A percentile compares a stretch with the other conserved stretches of the same genome.
Conservation (phyloP, 1,140 invertebrate species). For the Olivierus martensii region DNA sequence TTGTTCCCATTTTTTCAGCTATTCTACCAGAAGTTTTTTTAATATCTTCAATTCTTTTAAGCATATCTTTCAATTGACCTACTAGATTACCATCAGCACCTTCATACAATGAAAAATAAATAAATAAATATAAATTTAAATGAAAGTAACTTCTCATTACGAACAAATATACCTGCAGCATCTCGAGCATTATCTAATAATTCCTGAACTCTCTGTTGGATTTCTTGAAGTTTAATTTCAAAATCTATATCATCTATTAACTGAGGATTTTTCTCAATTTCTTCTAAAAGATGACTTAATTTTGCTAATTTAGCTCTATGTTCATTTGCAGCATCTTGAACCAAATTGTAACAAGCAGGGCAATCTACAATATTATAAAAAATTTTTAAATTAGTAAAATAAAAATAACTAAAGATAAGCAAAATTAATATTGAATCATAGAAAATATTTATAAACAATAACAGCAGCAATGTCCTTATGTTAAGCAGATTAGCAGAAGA, state of each 20-base stretch:
- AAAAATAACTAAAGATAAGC: too few species aligned
- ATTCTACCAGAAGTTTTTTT: constrained; percentile 29
- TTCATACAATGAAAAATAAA: constrained; percentile 5
- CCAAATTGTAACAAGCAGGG: constrained; percentile 83
- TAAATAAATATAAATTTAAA: too few species aligned
- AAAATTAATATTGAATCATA: too few species aligned
- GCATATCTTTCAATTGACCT: constrained; percentile 49
- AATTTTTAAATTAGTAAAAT: too few species aligned
- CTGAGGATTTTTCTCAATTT: constrained; percentile 55
- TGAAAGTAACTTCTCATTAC: background rate
- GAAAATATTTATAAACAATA: too few species aligned
- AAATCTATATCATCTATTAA: constrained; percentile 73
- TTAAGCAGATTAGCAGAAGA: too few species aligned
- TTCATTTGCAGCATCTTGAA: constrained; percentile 68
- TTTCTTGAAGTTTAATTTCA: constrained; percentile 52
- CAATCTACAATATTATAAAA: constrained; percentile 43
- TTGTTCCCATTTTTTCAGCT: constrained; percentile 39
- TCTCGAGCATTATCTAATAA: constrained; percentile 52
- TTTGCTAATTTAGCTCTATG: constrained; percentile 61
- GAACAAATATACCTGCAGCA: constrained; percentile 38
- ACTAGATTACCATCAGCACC: constrained; percentile 43
- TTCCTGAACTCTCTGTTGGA: constrained; percentile 52
- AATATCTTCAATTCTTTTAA: constrained; percentile 47
- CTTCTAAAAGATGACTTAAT: constrained; percentile 49
- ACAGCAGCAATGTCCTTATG: too few species aligned